Evolutionary conservation across 2,113 vertebrate species (phyloP).

Genomic region (Geococcyx californianus): DNA sequence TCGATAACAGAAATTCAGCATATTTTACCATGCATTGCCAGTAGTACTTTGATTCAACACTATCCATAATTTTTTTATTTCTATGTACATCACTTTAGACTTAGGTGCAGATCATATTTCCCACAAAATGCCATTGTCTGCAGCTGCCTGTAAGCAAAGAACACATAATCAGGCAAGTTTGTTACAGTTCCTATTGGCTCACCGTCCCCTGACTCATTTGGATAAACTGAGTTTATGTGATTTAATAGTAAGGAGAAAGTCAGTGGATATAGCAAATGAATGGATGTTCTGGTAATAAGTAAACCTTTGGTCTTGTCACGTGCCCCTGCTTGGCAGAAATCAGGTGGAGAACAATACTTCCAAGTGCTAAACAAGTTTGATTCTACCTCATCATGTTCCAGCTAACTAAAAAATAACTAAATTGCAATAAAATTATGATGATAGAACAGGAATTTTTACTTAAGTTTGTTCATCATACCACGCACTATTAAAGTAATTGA

Average conservation of each 20-base stretch:
- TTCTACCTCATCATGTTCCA: neutral
- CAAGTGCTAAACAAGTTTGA: neutral
- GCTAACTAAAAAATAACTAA: neutral
- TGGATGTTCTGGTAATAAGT: neutral
- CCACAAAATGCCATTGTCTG: neutral
- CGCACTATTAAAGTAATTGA: neutral
- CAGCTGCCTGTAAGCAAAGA: neutral
- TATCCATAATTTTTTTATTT: neutral
- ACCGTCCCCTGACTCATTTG: neutral
- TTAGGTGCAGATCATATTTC: neutral
- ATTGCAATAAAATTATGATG: neutral
- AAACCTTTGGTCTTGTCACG: neutral
- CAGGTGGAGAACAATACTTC: neutral
- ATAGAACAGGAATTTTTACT: neutral
- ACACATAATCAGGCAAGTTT: neutral
- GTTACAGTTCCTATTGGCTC: neutral
- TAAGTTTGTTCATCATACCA: neutral
- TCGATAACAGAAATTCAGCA: neutral
- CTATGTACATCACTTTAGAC: neutral
- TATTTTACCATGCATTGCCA: neutral
- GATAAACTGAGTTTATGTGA: neutral
- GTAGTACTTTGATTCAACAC: neutral
- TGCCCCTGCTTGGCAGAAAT: neutral
- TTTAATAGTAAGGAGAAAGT: neutral
- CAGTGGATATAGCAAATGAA: neutral